Percentiles rank a stretch among this genome's conserved stretches.
These are phyloP conservation scores for Lytechinus pictus DNA, from an alignment of 35 echinoderm and acorn worm species.

Conservation along the genomic window DNA sequence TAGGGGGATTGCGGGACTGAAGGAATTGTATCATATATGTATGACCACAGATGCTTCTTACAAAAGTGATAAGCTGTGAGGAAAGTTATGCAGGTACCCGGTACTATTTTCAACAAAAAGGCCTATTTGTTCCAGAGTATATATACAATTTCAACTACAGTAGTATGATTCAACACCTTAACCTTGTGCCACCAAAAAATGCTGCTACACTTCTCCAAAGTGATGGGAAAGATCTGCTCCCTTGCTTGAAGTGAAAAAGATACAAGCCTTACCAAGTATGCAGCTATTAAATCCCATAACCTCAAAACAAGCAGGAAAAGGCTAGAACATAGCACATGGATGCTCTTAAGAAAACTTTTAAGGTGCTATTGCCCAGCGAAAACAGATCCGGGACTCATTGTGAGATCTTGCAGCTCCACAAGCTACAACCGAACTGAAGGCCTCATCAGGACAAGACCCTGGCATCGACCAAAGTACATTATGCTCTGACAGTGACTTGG, in stretches of 20 bases:
- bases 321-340: background rate
- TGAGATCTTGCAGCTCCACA: too few relatives aligned
- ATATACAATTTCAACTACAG: background rate
- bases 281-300: background rate
- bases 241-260: background rate
- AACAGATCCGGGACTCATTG: too few relatives aligned
- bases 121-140: background rate
- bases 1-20: too few relatives aligned
- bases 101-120: background rate
- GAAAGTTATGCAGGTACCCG: constrained; percentile 57
- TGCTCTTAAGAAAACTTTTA: too few relatives aligned
- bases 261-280: background rate
- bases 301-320: background rate
- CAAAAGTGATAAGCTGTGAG: too few relatives aligned
- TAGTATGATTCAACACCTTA: background rate
- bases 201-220: background rate
- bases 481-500: too few relatives aligned
- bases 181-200: background rate
- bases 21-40: too few relatives aligned
- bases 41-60: too few relatives aligned
- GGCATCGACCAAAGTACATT: too few relatives aligned
- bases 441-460: too few relatives aligned
- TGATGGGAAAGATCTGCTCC: background rate
- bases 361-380: too few relatives aligned
- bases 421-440: too few relatives aligned